Evolutionary conservation across 1,140 invertebrate species (phyloP).

Genomic region (Cyrtorhinus lividipennis): DNA sequence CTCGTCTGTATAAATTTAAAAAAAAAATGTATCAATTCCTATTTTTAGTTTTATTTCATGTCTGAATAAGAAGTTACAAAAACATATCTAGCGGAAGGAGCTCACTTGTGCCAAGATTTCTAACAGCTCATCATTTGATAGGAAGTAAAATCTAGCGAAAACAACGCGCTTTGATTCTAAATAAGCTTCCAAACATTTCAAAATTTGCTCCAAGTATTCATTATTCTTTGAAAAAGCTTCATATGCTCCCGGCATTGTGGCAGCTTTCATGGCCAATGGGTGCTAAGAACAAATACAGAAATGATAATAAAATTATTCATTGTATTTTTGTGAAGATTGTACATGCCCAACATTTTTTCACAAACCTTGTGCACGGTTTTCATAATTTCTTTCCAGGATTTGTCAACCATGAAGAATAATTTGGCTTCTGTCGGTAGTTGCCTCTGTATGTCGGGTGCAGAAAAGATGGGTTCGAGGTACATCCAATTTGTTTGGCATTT

Average conservation of each 20-base stretch:
- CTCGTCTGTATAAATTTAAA: slow-evolving; percentile 44
- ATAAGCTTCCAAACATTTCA: slow-evolving; percentile 67
- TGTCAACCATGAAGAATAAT: slow-evolving; percentile 68
- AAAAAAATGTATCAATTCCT: background rate
- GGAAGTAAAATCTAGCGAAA: slow-evolving; percentile 85
- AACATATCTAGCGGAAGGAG: too few species aligned
- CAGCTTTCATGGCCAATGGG: slow-evolving; percentile 51
- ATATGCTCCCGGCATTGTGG: slow-evolving; percentile 46
- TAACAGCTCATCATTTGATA: slow-evolving; percentile 85
- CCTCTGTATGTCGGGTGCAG: slow-evolving; percentile 74
- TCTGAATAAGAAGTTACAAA: too few species aligned
- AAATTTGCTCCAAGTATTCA: slow-evolving; percentile 58
- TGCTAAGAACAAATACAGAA: slow-evolving; percentile 33
- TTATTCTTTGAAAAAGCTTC: slow-evolving; percentile 60
- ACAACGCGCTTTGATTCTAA: slow-evolving; percentile 76
- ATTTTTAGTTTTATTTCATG: too few species aligned
- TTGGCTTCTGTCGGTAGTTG: slow-evolving; percentile 72
- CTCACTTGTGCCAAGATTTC: slow-evolving; percentile 83
- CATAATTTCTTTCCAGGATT: slow-evolving; percentile 76
- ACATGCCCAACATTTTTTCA: too few species aligned
- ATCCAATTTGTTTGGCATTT: slow-evolving; percentile 72
- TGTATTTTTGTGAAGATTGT: too few species aligned
- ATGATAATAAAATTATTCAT: too few species aligned
- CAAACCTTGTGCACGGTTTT: slow-evolving; percentile 47
- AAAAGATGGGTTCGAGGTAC: slow-evolving; percentile 76